A percentile compares a stretch with the other conserved stretches of the same genome.
These are phyloP conservation scores for Excalfactoria chinensis DNA, from an alignment of 2,113 vertebrate species.

Conservation along the genomic window DNA sequence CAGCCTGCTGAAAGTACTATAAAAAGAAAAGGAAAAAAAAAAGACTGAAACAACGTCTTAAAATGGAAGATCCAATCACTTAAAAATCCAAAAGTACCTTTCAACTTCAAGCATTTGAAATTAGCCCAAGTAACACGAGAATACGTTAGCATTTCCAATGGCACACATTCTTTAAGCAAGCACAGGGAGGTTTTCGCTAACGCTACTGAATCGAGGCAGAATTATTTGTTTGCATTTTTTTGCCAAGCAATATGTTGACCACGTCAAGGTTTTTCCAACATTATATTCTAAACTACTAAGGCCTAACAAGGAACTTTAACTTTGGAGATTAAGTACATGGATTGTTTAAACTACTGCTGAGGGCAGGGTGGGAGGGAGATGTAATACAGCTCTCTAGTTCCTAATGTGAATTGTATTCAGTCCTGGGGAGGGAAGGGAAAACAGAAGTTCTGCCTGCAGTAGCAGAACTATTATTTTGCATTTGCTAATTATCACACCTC, in stretches of 20 bases:
- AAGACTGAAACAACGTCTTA: neutral
- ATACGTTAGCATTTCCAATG: neutral
- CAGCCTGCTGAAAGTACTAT: conserved; percentile 93
- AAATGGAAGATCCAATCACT: neutral
- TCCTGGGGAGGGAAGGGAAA: neutral
- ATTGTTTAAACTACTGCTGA: neutral
- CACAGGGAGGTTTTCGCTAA: neutral
- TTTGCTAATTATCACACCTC: neutral
- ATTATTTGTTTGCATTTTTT: neutral
- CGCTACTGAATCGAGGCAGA: neutral
- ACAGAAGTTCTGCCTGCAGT: neutral
- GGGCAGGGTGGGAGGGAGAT: neutral
- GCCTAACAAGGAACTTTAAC: neutral
- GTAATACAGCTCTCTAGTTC: neutral
- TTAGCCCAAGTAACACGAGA: neutral
- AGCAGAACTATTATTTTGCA: neutral
- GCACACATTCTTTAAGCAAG: neutral
- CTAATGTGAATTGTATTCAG: neutral
- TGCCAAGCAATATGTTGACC: neutral
- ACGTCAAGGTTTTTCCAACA: neutral
- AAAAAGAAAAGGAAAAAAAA: neutral
- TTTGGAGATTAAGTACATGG: neutral
- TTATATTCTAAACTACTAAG: neutral
- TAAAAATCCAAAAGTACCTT: neutral
- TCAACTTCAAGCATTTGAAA: neutral